phyloP scores from a whole-genome alignment of 1,140 invertebrate species.

The Conus ventricosus region DNA sequence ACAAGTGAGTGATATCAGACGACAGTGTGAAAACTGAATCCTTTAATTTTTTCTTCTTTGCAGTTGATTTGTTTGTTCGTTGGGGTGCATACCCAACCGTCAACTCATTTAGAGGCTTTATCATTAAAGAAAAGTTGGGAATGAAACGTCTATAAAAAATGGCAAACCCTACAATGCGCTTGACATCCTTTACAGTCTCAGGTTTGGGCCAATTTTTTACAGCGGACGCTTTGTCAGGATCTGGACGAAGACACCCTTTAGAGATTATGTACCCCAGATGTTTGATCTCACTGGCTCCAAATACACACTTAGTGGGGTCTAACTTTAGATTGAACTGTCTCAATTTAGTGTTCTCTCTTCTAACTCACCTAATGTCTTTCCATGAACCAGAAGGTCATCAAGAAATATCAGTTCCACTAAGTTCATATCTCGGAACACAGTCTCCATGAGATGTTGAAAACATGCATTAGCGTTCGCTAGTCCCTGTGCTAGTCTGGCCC shows the following conservation, averaged over 20 bases:
- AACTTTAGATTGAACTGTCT: slow-evolving; percentile 11
- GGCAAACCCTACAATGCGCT: not conserved
- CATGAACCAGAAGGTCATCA: slow-evolving; percentile 9
- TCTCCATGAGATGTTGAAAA: slow-evolving; percentile 16
- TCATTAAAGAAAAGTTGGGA: not conserved
- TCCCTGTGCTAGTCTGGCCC: not conserved
- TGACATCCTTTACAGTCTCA: not conserved
- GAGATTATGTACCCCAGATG: slow-evolving; percentile 11
- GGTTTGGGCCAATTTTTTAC: not conserved
- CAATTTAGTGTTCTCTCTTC: not conserved
- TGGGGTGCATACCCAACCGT: slow-evolving; percentile 4
- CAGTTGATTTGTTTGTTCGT: not conserved
- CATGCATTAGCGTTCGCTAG: not conserved
- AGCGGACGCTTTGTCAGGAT: not conserved
- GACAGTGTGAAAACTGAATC: not conserved
- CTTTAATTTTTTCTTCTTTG: not conserved
- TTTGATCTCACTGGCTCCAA: not conserved
- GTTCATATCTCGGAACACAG: not conserved
- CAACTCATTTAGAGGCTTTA: slow-evolving; percentile 17
- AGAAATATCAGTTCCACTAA: slow-evolving; percentile 15
- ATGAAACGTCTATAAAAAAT: not conserved
- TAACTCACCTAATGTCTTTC: slow-evolving; percentile 6
- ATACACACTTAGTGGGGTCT: not conserved
- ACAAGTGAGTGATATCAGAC: slow-evolving; percentile 14
- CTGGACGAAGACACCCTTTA: not conserved